Evolutionary conservation across 2,797 vertebrate genomes (phyloP), one percentile per base, ranked within the genome.

Genomic region (Toxotes lorentzi): DNA sequence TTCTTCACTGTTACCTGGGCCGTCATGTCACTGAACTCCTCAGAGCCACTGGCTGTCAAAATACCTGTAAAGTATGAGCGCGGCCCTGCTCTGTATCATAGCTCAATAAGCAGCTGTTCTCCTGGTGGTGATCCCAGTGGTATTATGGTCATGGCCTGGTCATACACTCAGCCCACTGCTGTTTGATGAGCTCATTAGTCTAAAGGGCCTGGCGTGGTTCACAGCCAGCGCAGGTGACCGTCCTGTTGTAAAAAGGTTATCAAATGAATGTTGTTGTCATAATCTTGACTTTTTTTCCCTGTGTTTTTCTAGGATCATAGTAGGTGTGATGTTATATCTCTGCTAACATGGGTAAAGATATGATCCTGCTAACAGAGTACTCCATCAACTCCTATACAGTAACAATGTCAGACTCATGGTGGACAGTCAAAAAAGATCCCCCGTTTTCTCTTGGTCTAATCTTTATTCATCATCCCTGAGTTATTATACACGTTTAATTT

Each of bases 61-160:
- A 24, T 30, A 40, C 51, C 74, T 40, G 50, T 91, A 68, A 90
- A 85, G 70, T 63, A 84, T 54, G 54, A 58, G 40, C 47, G 14
- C 4, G 16, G 58, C 45, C 71, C 53, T 45, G 83, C 69, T 79
- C 51, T 89, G 63, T 50, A 81, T 89, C 88, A 87, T 48, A 48
- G 78, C 86, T 90, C 86, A 89, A 81, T 90, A 77, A 89, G 88
- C 80, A 54, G 57, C 76, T 41, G 79, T 80, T 77, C 61, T 60
- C 54, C 14, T 21, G 58, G 59, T 40, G 48, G 32, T 48, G 82
- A 77, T 87, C 84, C 66, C 66, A 19, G 64, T 9, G 78, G 73
- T 38, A 79, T 70, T 70, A 24, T 34, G 70, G 80, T 82, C 85
- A 62, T 4, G 35, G 45, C 60, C 83, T 68, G 78, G 65, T 88